phyloP scores from a whole-genome alignment of 2,797 vertebrate species.

The Adelosebastes latens region DNA sequence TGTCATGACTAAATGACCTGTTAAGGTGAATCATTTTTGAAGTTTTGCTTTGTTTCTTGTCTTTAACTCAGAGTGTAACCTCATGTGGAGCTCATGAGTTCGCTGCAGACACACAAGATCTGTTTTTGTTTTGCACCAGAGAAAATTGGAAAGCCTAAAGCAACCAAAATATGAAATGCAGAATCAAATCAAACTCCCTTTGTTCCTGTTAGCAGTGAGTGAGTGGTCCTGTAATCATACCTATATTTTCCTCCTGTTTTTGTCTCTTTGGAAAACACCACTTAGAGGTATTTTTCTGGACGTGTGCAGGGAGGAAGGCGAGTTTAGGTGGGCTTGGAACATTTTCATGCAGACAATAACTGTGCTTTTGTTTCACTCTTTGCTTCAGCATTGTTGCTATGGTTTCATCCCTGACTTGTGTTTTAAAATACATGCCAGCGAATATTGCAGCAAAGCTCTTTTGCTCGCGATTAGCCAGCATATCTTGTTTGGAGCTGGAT shows the following conservation, averaged over 20 bases:
- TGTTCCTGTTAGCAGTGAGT: slow-evolving; percentile 35
- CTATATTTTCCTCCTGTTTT: slow-evolving; percentile 16
- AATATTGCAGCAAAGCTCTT: slow-evolving; percentile 15
- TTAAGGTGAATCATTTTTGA: neutral
- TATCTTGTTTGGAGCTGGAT: slow-evolving; percentile 22
- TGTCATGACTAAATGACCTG: neutral
- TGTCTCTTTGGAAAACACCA: slow-evolving; percentile 3
- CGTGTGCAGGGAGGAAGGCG: neutral
- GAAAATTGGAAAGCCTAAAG: slow-evolving; percentile 55
- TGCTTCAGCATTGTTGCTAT: slow-evolving; percentile 57
- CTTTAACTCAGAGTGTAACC: neutral
- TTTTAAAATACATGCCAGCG: slow-evolving; percentile 40
- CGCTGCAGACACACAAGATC: slow-evolving; percentile 5
- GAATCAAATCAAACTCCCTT: slow-evolving; percentile 58
- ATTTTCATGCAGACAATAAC: slow-evolving; percentile 39
- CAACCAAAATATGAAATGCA: slow-evolving; percentile 53
- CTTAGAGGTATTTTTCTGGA: slow-evolving; percentile 37
- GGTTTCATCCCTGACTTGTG: slow-evolving; percentile 52
- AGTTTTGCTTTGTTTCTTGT: neutral
- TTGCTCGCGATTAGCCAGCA: slow-evolving; percentile 23
- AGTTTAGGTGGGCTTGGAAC: slow-evolving; percentile 16
- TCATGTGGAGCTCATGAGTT: neutral
- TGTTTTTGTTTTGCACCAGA: slow-evolving; percentile 36
- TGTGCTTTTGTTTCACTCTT: slow-evolving; percentile 32
- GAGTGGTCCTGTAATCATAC: slow-evolving; percentile 58